A percentile compares a stretch with the other conserved stretches of the same genome.
Conservation (phyloP, 2,797 vertebrate species). For the Microcaecilia unicolor region DNA sequence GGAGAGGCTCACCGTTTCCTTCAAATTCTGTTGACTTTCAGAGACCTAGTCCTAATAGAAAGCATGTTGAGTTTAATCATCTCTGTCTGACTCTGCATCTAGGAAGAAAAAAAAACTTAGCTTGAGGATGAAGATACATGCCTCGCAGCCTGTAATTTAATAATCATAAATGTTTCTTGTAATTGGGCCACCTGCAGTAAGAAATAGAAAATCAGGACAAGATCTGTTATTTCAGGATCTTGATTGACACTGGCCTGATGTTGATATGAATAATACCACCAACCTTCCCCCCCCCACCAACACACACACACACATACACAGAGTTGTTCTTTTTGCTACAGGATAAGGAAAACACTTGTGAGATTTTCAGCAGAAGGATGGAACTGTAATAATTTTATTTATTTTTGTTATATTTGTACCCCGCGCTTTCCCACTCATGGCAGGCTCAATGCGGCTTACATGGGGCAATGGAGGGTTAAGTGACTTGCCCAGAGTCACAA, state of each 20-base stretch:
- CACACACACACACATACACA: too few relatives aligned
- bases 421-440: too few relatives aligned
- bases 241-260: conserved; percentile 32
- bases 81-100: conserved; percentile 26
- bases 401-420: too few relatives aligned
- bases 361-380: too few relatives aligned
- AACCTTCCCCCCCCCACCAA: conserved; percentile 19
- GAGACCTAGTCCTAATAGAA: conserved; percentile 23
- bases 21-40: conserved; percentile 26
- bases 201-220: conserved; percentile 34
- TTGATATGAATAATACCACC: conserved; percentile 17
- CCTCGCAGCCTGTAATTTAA: conserved; percentile 43
- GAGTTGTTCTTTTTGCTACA: too few relatives aligned
- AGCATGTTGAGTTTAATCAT: conserved; percentile 40
- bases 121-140: conserved; percentile 36
- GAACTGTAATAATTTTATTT: too few relatives aligned
- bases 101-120: conserved; percentile 37
- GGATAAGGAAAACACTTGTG: too few relatives aligned
- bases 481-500: too few relatives aligned
- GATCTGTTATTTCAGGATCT: conserved; percentile 31
- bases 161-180: conserved; percentile 31
- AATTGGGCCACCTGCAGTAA: conserved; percentile 36
- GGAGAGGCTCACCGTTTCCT: conserved; percentile 12
- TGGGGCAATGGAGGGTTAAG: too few relatives aligned
- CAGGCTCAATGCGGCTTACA: too few relatives aligned